Evolutionary conservation across 2,888 invertebrate species (phyloP), one percentile per base, ranked within the genome.

Genomic region (Aquatica leii): DNA sequence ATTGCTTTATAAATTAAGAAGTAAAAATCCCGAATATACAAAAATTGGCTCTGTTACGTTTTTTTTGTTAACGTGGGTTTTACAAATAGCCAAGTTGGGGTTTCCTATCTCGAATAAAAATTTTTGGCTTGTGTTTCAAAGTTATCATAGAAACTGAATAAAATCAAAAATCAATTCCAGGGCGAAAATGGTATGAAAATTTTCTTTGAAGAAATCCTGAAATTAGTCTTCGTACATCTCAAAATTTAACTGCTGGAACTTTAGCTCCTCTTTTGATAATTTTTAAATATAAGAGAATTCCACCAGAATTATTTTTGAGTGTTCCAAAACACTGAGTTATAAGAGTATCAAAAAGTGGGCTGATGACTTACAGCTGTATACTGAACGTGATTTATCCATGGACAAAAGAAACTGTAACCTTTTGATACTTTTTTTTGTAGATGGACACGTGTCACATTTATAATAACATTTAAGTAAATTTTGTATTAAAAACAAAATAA

Each of bases 291-390:
- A 63, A 76, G 64, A 69, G 76, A 51, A 67, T 78, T 17, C 77
- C 76, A 24, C 4, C 37, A 37, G 31, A 31, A 31, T 9, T 37
- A n/a, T 11, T 12, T 37, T 2, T 59, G 50, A 71, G 66, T 40
- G 70, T 79, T 48, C 77, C 78, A 52, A 54, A 68, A 64, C 70
- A 68, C 9, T 82, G 80, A 80, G 74, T 74, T 43, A 57, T 79
- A 80, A 80, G 57, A 78, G 72, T 64, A 77, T 78, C 1, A n/a
- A 80, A 82, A 9, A 77, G 66, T 49, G 81, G 81, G 4, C 82
- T 81, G 83, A 83, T 79, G 80, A 80, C 76, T 71, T 80, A 70
- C 65, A 77, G 81, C 66, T 81, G 74, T 65, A 73, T 81, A 2
- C 71, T 74, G 6, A 79, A 80, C 67, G 68, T 78, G 20, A 80